Percentiles rank a stretch among this genome's conserved stretches.
These are phyloP conservation scores for Pelecanus crispus DNA, from an alignment of 2,113 vertebrate genomes.

Conservation along the genomic window DNA sequence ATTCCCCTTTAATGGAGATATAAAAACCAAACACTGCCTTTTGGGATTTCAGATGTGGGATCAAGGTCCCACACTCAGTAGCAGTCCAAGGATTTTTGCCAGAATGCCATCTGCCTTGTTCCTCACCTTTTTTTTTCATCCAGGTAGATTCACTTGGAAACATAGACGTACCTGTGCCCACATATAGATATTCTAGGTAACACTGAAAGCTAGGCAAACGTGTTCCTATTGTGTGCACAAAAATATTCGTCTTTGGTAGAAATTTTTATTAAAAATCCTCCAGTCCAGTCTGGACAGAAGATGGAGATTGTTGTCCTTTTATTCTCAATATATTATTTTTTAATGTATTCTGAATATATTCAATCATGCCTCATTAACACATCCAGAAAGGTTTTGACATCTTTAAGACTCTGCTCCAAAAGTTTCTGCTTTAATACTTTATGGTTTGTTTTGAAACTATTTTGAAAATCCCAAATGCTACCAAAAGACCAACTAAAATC, in stretches of 20 bases:
- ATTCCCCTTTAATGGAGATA: background rate
- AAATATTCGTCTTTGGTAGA: background rate
- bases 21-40: background rate
- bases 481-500: background rate
- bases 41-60: background rate
- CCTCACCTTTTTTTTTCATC: background rate
- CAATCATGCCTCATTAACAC: background rate
- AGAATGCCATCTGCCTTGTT: background rate
- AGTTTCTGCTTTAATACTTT: background rate
- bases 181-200: background rate
- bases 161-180: background rate
- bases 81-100: background rate
- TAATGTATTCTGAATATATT: background rate
- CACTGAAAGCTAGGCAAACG: background rate
- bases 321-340: background rate
- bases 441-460: background rate
- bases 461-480: background rate
- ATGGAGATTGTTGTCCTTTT: background rate
- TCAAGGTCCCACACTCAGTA: fast-evolving
- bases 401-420: background rate
- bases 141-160: background rate
- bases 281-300: background rate
- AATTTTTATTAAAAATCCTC: background rate
- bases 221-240: background rate
- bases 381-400: background rate